Base-by-base conservation (phyloP, 2,888 invertebrate genomes). In the Torymus texanus region DNA sequence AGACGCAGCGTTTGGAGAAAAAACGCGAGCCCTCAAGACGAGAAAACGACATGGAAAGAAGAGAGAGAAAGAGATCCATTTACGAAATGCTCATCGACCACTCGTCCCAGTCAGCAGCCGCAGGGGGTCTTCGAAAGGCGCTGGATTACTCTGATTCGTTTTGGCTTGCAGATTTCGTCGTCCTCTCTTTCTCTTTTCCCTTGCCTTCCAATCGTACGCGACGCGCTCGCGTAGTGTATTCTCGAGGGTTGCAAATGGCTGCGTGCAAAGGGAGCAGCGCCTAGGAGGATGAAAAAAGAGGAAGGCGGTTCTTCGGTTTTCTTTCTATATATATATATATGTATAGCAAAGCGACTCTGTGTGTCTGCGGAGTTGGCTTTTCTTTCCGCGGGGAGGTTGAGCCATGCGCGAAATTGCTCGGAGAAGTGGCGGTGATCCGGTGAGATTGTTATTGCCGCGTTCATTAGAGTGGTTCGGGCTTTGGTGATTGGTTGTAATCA, bases 141-240 rank as follows among this genome's bases (percentile, higher is more conserved):
- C 85, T 85, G 87, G 89, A 89, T 89, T 88, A 88, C 89, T 88
- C 84, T 87, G 89, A 89, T 89, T 89, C 89, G 89, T 88, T 89
- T 89, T 88, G 89, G 89, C 87, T 88, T 88, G 88, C 88, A 89
- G 88, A 88, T 89, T 88, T 87, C 84, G 63, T 63, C 53, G n/a
- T 29, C 63, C 16, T 21, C 55, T 4, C 62, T 21, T 50, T 16
- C 13, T 14, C 56, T 16, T 55, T 8, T 24, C 56, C 16, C 21
- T 21, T 21, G 29, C 41, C 41, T 16, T 63, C 55, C 56, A 66
- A 67, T 75, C 51, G 75, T 62, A 14, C 29, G 24, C 8, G 55
- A 53, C 53, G 50, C 59, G 51, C 59, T 51, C 59, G 53, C 67
- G 67, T 21, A 21, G 1, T 83, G 83, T 82, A 81, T 75, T 80